Conservation (phyloP, 2,797 vertebrate species). For the Dryobates pubescens region DNA sequence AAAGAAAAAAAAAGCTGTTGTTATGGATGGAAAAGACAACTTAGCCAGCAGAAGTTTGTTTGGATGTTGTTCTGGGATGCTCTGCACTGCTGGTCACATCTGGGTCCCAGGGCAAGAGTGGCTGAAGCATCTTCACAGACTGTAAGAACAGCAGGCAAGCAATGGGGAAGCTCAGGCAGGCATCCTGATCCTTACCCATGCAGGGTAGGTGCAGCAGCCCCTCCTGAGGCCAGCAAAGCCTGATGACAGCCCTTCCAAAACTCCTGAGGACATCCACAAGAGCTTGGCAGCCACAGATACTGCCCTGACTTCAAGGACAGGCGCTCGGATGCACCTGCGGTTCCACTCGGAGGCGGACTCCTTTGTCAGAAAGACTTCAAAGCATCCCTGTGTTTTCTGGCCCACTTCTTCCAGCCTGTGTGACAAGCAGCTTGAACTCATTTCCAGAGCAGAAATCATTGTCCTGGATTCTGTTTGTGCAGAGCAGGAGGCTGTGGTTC, state of each 20-base stretch:
- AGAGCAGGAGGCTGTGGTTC: background rate
- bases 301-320: background rate
- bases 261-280: background rate
- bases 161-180: background rate
- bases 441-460: constrained; percentile 23
- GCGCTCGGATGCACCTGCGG: rapidly evolving
- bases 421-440: constrained; percentile 4
- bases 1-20: background rate
- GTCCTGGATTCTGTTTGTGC: background rate
- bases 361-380: background rate
- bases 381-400: constrained; percentile 3
- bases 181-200: rapidly evolving
- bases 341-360: background rate
- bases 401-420: background rate
- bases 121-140: background rate
- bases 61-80: background rate
- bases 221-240: background rate
- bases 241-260: background rate
- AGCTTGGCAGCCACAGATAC: rapidly evolving
- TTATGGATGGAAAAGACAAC: background rate
- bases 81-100: background rate
- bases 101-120: background rate
- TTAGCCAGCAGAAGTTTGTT: background rate
- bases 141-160: background rate
- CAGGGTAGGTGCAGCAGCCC: background rate